Conservation (phyloP, 2,113 vertebrate genomes). For the Leptobrachium ailaonicum region DNA sequence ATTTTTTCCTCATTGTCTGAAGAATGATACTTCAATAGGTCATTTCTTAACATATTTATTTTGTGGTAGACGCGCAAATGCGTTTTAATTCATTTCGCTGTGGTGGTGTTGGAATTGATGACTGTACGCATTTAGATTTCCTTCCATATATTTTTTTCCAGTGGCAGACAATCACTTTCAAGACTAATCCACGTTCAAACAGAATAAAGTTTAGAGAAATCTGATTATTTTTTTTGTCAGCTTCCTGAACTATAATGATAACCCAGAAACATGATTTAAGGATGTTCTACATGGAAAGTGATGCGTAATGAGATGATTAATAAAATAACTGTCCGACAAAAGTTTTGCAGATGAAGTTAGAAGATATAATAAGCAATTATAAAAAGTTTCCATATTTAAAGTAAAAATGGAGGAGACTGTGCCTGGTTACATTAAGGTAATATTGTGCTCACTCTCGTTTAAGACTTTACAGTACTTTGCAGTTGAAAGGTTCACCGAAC, state of each 20-base stretch:
- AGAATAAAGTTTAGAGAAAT: background rate
- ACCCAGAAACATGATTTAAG: slow-evolving; percentile 3
- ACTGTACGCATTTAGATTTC: background rate
- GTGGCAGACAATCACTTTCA: slow-evolving; percentile 1
- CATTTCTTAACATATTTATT: slow-evolving; percentile 34
- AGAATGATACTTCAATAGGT: slow-evolving; percentile 29
- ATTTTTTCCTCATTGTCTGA: slow-evolving; percentile 33
- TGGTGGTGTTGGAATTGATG: slow-evolving; percentile 21
- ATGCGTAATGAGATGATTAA: slow-evolving; percentile 1
- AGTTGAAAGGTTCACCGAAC: slow-evolving; percentile 15
- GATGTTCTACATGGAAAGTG: background rate
- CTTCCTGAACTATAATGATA: slow-evolving; percentile 1
- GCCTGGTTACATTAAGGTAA: background rate
- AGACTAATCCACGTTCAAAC: background rate
- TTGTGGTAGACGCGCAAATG: slow-evolving; percentile 15
- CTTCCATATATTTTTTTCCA: background rate
- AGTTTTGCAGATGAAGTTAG: background rate
- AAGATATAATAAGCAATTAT: slow-evolving; percentile 5
- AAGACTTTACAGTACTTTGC: background rate
- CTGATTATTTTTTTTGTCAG: background rate
- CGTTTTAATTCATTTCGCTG: slow-evolving; percentile 8
- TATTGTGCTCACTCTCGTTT: background rate
- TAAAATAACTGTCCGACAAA: background rate
- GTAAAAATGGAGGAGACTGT: background rate
- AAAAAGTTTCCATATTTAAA: slow-evolving; percentile 1